Base-by-base conservation (phyloP, 2,888 invertebrate species). In the Proisotoma minuta region DNA sequence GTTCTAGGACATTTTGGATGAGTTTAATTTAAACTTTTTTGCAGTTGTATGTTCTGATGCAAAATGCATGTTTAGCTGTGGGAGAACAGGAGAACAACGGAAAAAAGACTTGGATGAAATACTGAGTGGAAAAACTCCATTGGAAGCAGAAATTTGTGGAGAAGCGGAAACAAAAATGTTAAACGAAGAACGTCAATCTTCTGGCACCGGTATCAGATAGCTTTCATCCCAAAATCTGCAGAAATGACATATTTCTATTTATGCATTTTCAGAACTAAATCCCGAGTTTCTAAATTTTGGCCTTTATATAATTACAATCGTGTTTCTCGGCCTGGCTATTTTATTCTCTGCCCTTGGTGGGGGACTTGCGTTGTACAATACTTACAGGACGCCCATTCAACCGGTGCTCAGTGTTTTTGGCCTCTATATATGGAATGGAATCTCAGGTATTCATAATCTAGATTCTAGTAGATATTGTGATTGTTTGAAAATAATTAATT, bases 11-110 rank as follows among this genome's bases (percentile, higher is more conserved):
- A 26, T 12, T 23, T 48, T n/a, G 10, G 22, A 51, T n/a, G 26
- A 26, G 22, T 48, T 2, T 57, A 18, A 26, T n/a, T 23, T 26
- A 22, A 23, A 40, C 39, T 60, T 18, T 34, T 51, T 57, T 57
- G 2, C 27, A 72, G 72, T 72, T 43, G 58, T 63, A 2, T 70
- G 72, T 26, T 20, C 56, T 28, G 57, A 39, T 1, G 56, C 53
- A 15, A 34, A 59, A 26, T 70, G 69, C 59, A 73, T 73, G 72
- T 71, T 50, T 34, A 73, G 72, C 47, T 71, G 72, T 51, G 69
- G 69, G 0, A 28, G 0, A n/a, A 60, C 39, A 1, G 22, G 51
- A 12, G 47, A 27, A 4, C 34, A 43, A 1, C 43, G 73, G n/a
- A 64, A 63, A 51, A 18, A 22, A 20, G 68, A 73, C 57, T 20